Percentiles rank a stretch among this genome's conserved stretches.
Evolutionary conservation across 2,797 vertebrate species (phyloP).

Genomic region (Megaceryle alcyon): DNA sequence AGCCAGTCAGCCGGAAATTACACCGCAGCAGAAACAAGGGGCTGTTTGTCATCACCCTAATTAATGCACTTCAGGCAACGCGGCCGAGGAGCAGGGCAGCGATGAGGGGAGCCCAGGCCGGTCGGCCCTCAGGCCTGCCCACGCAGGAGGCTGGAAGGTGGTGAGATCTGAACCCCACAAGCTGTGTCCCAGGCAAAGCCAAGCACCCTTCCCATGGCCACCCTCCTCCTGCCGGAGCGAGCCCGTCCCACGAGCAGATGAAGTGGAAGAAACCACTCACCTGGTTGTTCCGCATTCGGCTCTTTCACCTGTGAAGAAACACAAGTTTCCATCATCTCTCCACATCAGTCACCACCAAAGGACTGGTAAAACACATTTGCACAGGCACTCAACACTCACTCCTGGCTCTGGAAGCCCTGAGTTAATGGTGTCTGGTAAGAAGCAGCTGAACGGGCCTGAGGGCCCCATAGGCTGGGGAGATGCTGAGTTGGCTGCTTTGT

Average conservation of each 20-base stretch:
- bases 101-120: not conserved
- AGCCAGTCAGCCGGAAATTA: conserved; percentile 1
- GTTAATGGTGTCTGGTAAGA: not conserved
- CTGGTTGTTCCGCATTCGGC: conserved; percentile 97
- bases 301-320: conserved; percentile 87
- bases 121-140: not conserved
- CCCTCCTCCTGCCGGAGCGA: not conserved
- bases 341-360: not conserved
- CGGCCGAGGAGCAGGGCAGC: not conserved
- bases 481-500: not conserved
- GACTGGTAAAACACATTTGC: not conserved
- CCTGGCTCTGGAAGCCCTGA: accelerated
- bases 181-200: not conserved
- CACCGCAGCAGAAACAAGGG: not conserved
- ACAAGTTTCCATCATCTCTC: not conserved
- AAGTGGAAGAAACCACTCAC: conserved; percentile 77
- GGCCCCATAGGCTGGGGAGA: not conserved
- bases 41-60: not conserved
- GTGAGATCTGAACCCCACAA: not conserved
- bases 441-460: not conserved
- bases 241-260: not conserved
- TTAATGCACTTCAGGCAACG: not conserved
- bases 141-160: not conserved
- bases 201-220: not conserved
- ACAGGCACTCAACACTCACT: not conserved